Conservation (phyloP, 2,113 vertebrate species). For the Aldabrachelys gigantea region DNA sequence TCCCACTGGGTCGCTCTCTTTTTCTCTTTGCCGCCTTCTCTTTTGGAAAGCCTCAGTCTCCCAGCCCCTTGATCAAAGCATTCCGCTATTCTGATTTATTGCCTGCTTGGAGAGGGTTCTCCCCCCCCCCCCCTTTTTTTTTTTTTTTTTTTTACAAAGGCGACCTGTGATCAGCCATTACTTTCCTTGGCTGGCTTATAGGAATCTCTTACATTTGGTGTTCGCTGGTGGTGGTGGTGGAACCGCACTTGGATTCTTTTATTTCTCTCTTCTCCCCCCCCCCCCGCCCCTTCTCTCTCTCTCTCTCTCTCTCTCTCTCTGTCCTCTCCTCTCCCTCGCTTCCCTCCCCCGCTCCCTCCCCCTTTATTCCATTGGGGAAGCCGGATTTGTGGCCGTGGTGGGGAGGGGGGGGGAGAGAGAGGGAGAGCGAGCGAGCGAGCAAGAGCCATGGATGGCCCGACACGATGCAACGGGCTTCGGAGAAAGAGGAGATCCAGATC, state of each 20-base stretch:
- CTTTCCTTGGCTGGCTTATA: slow-evolving; percentile 79
- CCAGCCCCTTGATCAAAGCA: slow-evolving; percentile 81
- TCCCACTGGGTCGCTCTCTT: slow-evolving; percentile 58
- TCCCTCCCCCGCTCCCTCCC: slow-evolving; percentile 53
- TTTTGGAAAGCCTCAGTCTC: slow-evolving; percentile 71
- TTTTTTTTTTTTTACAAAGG: slow-evolving; percentile 64
- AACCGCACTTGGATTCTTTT: slow-evolving; percentile 74
- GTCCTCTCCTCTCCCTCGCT: slow-evolving; percentile 32
- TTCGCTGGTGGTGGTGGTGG: slow-evolving; percentile 70
- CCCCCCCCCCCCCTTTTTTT: neutral
- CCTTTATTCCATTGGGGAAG: slow-evolving; percentile 57
- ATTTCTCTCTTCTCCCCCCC: slow-evolving; percentile 7
- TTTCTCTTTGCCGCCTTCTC: slow-evolving; percentile 31
- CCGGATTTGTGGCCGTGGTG: slow-evolving; percentile 64
- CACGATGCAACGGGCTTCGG: slow-evolving; percentile 87
- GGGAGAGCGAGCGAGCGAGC: slow-evolving; percentile 66
- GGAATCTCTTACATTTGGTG: slow-evolving; percentile 75
- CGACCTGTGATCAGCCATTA: slow-evolving; percentile 83
- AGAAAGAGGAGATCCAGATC: slow-evolving; percentile 93
- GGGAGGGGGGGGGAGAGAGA: slow-evolving; percentile 53
- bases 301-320: slow-evolving; percentile 53
- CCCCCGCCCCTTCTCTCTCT: slow-evolving; percentile 61
- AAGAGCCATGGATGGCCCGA: slow-evolving; percentile 88
- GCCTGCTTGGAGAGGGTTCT: slow-evolving; percentile 69
- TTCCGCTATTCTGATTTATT: slow-evolving; percentile 83